These are phyloP conservation scores for Telmatherina bonti DNA, from an alignment of 2,797 vertebrate species.

Conservation along the genomic window DNA sequence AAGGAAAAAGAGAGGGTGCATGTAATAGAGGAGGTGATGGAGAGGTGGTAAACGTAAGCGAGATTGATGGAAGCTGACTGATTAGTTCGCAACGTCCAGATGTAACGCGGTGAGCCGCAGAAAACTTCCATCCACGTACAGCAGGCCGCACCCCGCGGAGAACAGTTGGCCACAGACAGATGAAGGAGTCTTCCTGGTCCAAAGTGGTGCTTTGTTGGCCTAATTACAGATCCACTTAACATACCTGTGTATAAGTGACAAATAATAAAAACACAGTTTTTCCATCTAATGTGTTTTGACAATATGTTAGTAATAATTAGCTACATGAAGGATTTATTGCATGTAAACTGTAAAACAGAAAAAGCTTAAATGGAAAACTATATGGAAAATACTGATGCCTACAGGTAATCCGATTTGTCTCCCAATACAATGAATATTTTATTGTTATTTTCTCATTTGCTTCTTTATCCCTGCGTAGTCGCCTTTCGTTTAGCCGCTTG, in stretches of 20 bases:
- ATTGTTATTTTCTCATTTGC: conserved; percentile 33
- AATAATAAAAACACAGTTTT: conserved; percentile 40
- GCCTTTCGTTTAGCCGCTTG: conserved; percentile 19
- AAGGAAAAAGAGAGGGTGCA: conserved; percentile 14
- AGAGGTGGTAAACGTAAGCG: conserved; percentile 72
- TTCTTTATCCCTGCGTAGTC: conserved; percentile 32
- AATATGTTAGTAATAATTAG: conserved; percentile 45
- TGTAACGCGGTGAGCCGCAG: conserved; percentile 73
- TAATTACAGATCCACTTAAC: conserved; percentile 61
- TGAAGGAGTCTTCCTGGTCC: conserved; percentile 41
- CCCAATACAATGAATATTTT: background rate
- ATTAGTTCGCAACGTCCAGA: conserved; percentile 76
- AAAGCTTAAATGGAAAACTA: conserved; percentile 6
- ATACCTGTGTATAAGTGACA: conserved; percentile 50
- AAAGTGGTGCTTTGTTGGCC: conserved; percentile 31
- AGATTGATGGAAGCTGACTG: conserved; percentile 75
- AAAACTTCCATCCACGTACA: conserved; percentile 65
- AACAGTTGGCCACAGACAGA: conserved; percentile 44
- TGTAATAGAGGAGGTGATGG: conserved; percentile 74
- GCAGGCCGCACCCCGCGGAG: conserved; percentile 69
- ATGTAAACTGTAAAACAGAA: background rate
- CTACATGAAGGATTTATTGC: conserved; percentile 31
- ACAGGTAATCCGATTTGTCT: conserved; percentile 14
- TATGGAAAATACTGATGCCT: conserved; percentile 15
- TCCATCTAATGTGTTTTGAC: conserved; percentile 37